Evolutionary conservation across 2,888 invertebrate species (phyloP).

Genomic region (Synergus umbraculus): DNA sequence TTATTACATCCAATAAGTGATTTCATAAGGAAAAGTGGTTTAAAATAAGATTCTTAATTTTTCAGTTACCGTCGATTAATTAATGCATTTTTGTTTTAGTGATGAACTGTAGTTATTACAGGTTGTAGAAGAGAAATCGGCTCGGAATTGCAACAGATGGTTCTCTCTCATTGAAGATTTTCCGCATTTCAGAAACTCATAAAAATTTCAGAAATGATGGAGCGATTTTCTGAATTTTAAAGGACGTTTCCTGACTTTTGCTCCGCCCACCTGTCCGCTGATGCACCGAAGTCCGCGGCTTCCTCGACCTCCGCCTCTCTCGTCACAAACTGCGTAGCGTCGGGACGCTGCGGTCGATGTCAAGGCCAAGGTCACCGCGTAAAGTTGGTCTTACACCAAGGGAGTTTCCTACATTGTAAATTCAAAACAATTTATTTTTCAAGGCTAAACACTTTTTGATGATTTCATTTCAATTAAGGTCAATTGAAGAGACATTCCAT

Average conservation of each 20-base stretch:
- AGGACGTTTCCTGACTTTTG: constrained; percentile 33
- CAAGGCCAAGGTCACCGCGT: constrained; percentile 67
- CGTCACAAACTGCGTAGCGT: constrained; percentile 73
- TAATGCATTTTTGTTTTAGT: too few relatives aligned
- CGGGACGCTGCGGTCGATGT: constrained; percentile 72
- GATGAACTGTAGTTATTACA: too few relatives aligned
- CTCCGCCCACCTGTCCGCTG: constrained; percentile 51
- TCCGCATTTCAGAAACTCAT: not conserved
- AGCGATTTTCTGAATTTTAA: constrained; percentile 20
- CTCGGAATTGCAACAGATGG: not conserved
- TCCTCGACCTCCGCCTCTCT: constrained; percentile 51
- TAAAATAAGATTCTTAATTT: too few relatives aligned
- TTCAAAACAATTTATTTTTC: not conserved
- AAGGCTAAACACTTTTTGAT: not conserved
- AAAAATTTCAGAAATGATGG: not conserved
- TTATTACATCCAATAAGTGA: not conserved
- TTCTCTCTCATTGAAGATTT: not conserved
- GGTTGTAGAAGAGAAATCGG: not conserved
- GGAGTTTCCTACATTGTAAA: constrained; percentile 1
- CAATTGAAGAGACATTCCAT: not conserved
- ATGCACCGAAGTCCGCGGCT: constrained; percentile 56
- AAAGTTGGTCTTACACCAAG: constrained; percentile 51
- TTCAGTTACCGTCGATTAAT: too few relatives aligned
- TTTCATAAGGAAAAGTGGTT: too few relatives aligned
- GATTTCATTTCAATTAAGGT: not conserved